Conservation (phyloP, 2,113 vertebrate species). For the Cheilinus undulatus region DNA sequence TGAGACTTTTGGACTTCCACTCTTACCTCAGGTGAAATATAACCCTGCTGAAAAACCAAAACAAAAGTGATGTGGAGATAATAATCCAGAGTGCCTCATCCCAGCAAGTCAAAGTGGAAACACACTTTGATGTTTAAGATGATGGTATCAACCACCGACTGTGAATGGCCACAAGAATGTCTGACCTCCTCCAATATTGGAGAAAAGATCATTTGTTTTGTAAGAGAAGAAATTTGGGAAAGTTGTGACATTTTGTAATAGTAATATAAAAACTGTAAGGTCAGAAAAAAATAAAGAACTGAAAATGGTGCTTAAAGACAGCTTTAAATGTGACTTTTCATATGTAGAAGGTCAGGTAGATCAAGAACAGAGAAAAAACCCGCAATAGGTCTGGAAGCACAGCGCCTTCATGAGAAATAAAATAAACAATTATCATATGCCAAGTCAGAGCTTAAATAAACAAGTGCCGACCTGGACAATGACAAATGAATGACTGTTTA, state of each 20-base stretch:
- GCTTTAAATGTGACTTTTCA: not conserved
- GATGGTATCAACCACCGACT: conserved; percentile 70
- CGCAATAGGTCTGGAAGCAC: conserved; percentile 35
- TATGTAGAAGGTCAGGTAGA: conserved; percentile 24
- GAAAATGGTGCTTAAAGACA: too few species aligned
- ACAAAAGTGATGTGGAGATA: conserved; percentile 76
- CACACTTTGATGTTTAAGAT: conserved; percentile 67
- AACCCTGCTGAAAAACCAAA: conserved; percentile 72
- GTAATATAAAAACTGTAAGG: not conserved
- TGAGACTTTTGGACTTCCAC: conserved; percentile 67
- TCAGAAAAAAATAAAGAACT: conserved; percentile 1
- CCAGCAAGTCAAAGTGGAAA: conserved; percentile 77
- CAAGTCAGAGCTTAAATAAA: conserved; percentile 64
- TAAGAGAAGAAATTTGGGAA: conserved; percentile 20
- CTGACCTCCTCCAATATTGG: conserved; percentile 29
- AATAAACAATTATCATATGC: conserved; percentile 40
- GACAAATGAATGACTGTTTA: conserved; percentile 65
- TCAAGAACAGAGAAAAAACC: conserved; percentile 14
- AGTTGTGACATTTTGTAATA: conserved; percentile 3
- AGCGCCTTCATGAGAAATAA: conserved; percentile 38
- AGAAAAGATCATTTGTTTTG: conserved; percentile 14
- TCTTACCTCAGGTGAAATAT: conserved; percentile 75
- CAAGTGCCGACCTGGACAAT: conserved; percentile 69
- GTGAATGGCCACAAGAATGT: conserved; percentile 53
- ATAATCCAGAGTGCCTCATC: conserved; percentile 66